Conservation (phyloP, 2,888 invertebrate species). For the Synanthedon formicaeformis region DNA sequence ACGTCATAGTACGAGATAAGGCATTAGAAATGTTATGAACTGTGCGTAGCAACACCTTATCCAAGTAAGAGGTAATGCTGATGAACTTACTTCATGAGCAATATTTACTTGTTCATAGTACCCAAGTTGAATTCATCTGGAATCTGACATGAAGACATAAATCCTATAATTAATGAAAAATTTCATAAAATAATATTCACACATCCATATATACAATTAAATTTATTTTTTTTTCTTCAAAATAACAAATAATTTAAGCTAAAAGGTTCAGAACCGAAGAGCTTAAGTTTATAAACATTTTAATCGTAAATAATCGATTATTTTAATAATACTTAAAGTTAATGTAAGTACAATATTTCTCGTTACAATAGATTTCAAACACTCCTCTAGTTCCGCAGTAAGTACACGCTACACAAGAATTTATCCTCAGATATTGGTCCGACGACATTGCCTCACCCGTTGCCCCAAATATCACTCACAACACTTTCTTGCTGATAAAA, state of each 20-base stretch:
- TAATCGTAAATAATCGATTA: slow-evolving; percentile 20
- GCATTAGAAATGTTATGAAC: too few relatives aligned
- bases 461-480: slow-evolving; percentile 19
- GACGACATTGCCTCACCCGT: slow-evolving; percentile 10
- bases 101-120: too few relatives aligned
- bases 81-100: too few relatives aligned
- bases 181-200: background rate
- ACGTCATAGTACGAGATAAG: too few relatives aligned
- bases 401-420: background rate
- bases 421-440: slow-evolving; percentile 30
- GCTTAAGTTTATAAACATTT: slow-evolving; percentile 27
- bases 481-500: slow-evolving; percentile 7
- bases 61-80: too few relatives aligned
- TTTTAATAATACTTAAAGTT: slow-evolving; percentile 25
- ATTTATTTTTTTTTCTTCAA: slow-evolving; percentile 56
- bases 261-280: slow-evolving; percentile 57
- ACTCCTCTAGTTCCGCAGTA: slow-evolving; percentile 9
- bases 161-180: too few relatives aligned
- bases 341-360: slow-evolving; percentile 13
- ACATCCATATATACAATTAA: slow-evolving; percentile 52
- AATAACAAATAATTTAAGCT: slow-evolving; percentile 64
- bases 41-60: too few relatives aligned
- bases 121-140: too few relatives aligned
- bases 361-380: slow-evolving; percentile 13
- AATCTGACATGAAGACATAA: too few relatives aligned